Evolutionary conservation across 2,888 invertebrate species (phyloP).

Genomic region (Polymixis flavicincta): DNA sequence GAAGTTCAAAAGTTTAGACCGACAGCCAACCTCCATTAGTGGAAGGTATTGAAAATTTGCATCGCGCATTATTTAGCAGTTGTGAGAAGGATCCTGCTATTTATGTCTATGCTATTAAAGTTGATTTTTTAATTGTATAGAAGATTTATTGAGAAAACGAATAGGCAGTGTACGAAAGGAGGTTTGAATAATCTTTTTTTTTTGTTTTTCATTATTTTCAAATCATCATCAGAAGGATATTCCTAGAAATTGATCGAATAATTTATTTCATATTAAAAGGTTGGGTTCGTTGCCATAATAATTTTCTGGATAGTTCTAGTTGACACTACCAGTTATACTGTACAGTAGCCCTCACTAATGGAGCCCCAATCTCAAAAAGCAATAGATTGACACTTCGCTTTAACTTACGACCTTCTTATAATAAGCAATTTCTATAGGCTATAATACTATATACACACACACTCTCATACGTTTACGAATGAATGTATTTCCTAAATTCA

Average conservation of each 20-base stretch:
- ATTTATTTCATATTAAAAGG: neutral
- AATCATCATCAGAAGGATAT: neutral
- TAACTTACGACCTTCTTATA: no score
- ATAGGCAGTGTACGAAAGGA: neutral
- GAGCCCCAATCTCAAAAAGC: no score
- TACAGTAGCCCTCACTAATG: no score
- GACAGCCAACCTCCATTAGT: conserved; percentile 43
- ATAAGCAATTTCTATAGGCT: no score
- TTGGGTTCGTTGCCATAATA: neutral
- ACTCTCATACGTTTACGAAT: no score
- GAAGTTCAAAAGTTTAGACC: conserved; percentile 56
- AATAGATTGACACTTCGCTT: no score
- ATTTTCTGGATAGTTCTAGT: neutral
- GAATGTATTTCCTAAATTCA: no score
- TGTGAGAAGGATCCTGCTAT: neutral
- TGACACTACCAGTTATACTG: neutral
- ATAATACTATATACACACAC: no score
- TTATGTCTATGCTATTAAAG: neutral
- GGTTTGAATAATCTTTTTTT: neutral
- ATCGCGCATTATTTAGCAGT: conserved; percentile 30
- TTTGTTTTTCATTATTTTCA: neutral
- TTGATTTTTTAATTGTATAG: neutral
- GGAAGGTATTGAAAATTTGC: conserved; percentile 50
- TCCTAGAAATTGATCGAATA: neutral
- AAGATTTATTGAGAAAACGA: neutral